A percentile compares a stretch with the other conserved stretches of the same genome.
Evolutionary conservation across 2,113 vertebrate species (phyloP).

Genomic region (Petaurus breviceps): DNA sequence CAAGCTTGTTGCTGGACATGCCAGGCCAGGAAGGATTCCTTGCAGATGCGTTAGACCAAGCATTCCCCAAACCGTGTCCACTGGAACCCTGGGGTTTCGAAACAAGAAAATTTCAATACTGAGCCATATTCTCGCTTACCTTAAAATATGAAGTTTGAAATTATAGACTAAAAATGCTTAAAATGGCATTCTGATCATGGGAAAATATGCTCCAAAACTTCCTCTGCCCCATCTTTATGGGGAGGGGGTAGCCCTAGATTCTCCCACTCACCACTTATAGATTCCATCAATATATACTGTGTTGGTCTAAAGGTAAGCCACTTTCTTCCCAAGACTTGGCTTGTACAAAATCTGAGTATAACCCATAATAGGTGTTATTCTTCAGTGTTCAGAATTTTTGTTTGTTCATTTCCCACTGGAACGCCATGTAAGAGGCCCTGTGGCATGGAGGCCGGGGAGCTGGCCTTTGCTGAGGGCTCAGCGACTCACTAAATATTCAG

Average conservation of each 20-base stretch:
- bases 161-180: neutral
- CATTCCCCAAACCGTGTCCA: neutral
- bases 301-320: neutral
- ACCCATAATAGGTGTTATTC: neutral
- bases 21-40: slow-evolving; percentile 62
- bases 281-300: neutral
- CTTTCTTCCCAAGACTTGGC: neutral
- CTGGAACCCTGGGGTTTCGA: neutral
- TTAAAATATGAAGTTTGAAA: neutral
- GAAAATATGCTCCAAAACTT: neutral
- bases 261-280: neutral
- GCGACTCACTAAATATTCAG: neutral
- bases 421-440: neutral
- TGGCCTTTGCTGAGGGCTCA: neutral
- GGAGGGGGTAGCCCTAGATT: neutral
- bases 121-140: neutral
- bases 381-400: neutral
- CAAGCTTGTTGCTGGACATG: slow-evolving; percentile 72
- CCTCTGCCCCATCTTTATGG: neutral
- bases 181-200: neutral
- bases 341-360: neutral
- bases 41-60: slow-evolving; percentile 51
- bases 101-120: neutral
- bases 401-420: neutral
- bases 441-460: neutral